Conservation (phyloP, 2,888 invertebrate species). For the Agriopis marginaria region DNA sequence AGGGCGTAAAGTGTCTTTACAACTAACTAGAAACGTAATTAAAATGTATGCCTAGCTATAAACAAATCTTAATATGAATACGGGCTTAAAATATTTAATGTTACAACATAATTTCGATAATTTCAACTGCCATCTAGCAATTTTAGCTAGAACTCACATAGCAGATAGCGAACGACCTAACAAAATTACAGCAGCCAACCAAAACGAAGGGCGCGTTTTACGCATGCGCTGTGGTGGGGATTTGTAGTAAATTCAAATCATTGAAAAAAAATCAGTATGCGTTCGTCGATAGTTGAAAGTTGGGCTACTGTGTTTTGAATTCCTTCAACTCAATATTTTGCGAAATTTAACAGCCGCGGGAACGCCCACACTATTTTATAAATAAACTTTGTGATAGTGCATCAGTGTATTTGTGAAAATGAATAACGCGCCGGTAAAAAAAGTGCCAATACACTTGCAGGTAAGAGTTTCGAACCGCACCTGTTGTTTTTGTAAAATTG, state of each 20-base stretch:
- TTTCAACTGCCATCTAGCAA: slow-evolving; percentile 48
- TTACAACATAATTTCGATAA: not conserved
- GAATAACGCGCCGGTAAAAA: slow-evolving; percentile 93
- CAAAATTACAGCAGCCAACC: slow-evolving; percentile 53
- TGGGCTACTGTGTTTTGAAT: slow-evolving; percentile 44
- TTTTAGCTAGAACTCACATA: slow-evolving; percentile 31
- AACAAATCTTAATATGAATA: too few relatives aligned
- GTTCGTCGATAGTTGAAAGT: slow-evolving; percentile 62
- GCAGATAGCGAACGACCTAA: slow-evolving; percentile 37
- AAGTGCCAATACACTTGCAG: slow-evolving; percentile 97
- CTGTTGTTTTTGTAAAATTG: slow-evolving; percentile 70
- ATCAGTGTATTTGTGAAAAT: slow-evolving; percentile 81
- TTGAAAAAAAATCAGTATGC: slow-evolving; percentile 68
- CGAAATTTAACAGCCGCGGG: slow-evolving; percentile 61
- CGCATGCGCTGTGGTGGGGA: slow-evolving; percentile 79
- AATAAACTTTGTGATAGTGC: slow-evolving; percentile 77
- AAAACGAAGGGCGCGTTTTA: slow-evolving; percentile 65
- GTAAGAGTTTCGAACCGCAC: slow-evolving; percentile 81
- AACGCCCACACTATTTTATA: slow-evolving; percentile 74
- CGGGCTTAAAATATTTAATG: not conserved
- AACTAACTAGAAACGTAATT: not conserved
- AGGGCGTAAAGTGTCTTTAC: not conserved
- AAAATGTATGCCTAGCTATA: too few relatives aligned
- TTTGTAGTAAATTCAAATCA: slow-evolving; percentile 62
- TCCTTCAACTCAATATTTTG: slow-evolving; percentile 45